A percentile compares a stretch with the other conserved stretches of the same genome.
phyloP scores from a whole-genome alignment of 2,888 invertebrate genomes.

The Pseudanteris insignis region DNA sequence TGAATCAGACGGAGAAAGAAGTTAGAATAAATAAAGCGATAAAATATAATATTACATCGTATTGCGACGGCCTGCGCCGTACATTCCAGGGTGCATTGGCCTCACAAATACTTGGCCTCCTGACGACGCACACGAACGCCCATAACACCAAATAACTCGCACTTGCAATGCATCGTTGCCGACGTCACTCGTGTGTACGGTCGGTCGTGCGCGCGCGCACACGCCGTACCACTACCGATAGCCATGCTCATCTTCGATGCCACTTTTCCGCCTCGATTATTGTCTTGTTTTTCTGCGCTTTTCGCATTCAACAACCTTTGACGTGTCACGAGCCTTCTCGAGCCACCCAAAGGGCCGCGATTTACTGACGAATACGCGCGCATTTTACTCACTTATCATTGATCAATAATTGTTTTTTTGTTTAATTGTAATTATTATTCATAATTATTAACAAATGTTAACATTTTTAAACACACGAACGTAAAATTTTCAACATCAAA shows the following conservation, averaged over 20 bases:
- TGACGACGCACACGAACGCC: constrained; percentile 50
- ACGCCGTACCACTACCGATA: constrained; percentile 24
- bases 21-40: constrained; percentile 66
- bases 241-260: constrained; percentile 43
- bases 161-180: constrained; percentile 44
- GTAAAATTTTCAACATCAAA: too few relatives aligned
- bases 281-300: constrained; percentile 32
- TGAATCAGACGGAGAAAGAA: constrained; percentile 47
- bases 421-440: too few relatives aligned
- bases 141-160: constrained; percentile 50
- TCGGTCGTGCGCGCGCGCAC: constrained; percentile 29
- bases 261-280: constrained; percentile 41
- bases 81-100: constrained; percentile 55
- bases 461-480: too few relatives aligned
- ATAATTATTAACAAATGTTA: too few relatives aligned
- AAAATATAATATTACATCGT: constrained; percentile 65
- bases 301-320: constrained; percentile 34
- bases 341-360: constrained; percentile 25
- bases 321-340: constrained; percentile 32
- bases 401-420: too few relatives aligned
- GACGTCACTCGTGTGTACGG: constrained; percentile 27
- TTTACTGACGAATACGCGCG: too few relatives aligned
- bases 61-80: constrained; percentile 60
- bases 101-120: constrained; percentile 53
- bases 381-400: too few relatives aligned